Evolutionary conservation across 2,797 vertebrate species (phyloP).

Genomic region (Sibirionetta formosa): DNA sequence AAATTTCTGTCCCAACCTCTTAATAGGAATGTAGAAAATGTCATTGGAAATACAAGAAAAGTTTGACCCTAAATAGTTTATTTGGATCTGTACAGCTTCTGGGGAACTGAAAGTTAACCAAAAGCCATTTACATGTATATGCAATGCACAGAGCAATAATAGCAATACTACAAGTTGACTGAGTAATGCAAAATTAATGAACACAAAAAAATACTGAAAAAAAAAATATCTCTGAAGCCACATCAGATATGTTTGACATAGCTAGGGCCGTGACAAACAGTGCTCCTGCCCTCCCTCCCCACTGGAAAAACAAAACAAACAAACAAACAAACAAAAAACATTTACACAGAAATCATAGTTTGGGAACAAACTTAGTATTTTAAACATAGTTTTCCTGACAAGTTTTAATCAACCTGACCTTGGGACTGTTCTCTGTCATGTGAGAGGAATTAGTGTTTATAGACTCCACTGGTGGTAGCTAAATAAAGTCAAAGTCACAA

Average conservation of each 20-base stretch:
- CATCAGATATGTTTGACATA: neutral
- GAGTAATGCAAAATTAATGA: neutral
- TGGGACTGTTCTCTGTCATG: neutral
- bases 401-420: neutral
- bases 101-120: neutral
- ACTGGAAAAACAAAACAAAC: neutral
- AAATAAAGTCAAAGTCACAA: neutral
- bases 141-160: neutral
- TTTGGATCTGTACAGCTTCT: neutral
- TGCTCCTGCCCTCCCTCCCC: too few relatives aligned
- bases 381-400: neutral
- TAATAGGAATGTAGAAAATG: neutral
- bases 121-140: neutral
- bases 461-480: neutral
- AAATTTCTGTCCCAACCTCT: neutral
- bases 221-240: neutral
- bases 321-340: neutral
- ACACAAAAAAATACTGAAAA: neutral
- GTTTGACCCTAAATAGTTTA: neutral
- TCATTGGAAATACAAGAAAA: neutral
- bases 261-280: neutral
- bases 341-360: neutral
- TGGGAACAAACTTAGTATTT: neutral
- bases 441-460: neutral
- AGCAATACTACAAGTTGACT: neutral